Conservation (phyloP, 2,797 vertebrate genomes). For the Rhinichthys osculus region DNA sequence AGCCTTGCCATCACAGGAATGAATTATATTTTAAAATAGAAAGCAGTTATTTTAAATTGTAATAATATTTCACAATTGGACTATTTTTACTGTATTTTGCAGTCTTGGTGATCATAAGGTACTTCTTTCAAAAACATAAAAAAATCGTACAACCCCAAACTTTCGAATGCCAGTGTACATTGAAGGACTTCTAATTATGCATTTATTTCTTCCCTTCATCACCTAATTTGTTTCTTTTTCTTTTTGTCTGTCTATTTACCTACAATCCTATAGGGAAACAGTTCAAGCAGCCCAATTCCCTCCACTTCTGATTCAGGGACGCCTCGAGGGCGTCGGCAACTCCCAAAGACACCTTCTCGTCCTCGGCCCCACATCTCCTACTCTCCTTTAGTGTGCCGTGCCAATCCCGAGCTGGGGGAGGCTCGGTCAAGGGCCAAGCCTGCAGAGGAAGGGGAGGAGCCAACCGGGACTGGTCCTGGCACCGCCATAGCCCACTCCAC, state of each 20-base stretch:
- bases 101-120: not conserved
- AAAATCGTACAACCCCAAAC: not conserved
- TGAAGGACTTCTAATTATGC: not conserved
- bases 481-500: constrained; percentile 80
- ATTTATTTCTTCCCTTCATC: not conserved
- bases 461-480: constrained; percentile 59
- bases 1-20: not conserved
- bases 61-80: not conserved
- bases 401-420: constrained; percentile 76
- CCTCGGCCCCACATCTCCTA: constrained; percentile 95
- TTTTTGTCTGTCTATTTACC: not conserved
- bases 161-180: not conserved
- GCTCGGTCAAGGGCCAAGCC: constrained; percentile 79
- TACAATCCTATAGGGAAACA: constrained; percentile 76
- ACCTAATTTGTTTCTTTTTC: not conserved
- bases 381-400: constrained; percentile 86
- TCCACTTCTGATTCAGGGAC: constrained; percentile 88
- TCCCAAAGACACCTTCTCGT: constrained; percentile 92
- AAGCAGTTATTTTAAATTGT: not conserved
- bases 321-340: constrained; percentile 90
- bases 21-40: not conserved
- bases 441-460: constrained; percentile 68
- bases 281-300: constrained; percentile 87
- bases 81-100: not conserved
- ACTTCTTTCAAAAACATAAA: not conserved